Evolutionary conservation across 1,140 invertebrate species (phyloP).

Genomic region (Pseudomyrmex concolor): DNA sequence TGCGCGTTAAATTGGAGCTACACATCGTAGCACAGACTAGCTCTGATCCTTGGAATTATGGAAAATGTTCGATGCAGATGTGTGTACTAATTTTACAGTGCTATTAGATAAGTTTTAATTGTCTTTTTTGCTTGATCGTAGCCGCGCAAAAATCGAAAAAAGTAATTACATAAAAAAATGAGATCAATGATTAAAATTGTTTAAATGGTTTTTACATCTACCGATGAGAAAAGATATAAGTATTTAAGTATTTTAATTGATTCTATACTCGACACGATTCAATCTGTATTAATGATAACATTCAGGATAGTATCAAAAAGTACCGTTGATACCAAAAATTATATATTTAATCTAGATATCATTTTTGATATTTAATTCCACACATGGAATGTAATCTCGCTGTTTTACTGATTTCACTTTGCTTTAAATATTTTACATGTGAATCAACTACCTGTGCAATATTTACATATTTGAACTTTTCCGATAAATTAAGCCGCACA

Average conservation of each 20-base stretch:
- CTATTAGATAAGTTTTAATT: no score
- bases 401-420: background rate
- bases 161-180: no score
- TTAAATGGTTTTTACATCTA: no score
- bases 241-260: no score
- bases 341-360: background rate
- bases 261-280: background rate
- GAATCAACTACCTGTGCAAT: background rate
- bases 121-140: no score
- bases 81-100: background rate
- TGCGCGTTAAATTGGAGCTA: constrained; percentile 29
- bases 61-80: background rate
- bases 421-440: background rate
- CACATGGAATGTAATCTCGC: no score
- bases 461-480: constrained; percentile 15
- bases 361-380: no score
- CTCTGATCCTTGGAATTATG: background rate
- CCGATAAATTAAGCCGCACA: background rate
- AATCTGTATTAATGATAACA: no score
- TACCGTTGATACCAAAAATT: constrained; percentile 10
- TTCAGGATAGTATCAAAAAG: background rate
- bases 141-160: no score
- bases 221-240: no score
- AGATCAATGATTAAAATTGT: no score
- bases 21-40: background rate